Evolutionary conservation across 2,113 vertebrate species (phyloP).

Genomic region (Tychaedon coryphoeus): DNA sequence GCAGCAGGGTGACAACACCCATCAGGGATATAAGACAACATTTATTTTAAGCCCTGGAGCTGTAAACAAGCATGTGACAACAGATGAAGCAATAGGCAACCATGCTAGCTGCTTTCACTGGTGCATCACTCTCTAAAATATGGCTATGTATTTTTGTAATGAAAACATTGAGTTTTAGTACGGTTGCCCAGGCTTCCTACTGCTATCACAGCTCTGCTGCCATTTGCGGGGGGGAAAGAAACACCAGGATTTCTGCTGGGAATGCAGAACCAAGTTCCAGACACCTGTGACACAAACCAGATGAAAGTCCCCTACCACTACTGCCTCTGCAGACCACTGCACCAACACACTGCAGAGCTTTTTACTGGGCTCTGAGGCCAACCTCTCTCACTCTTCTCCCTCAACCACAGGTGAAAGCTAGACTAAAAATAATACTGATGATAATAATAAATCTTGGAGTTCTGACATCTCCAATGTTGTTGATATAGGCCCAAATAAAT

Average conservation of each 20-base stretch:
- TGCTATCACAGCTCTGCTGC: background rate
- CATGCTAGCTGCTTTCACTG: background rate
- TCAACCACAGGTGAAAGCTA: background rate
- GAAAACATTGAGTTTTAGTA: background rate
- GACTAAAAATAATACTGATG: background rate
- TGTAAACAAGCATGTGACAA: conserved; percentile 48
- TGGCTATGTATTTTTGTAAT: background rate
- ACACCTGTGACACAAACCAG: background rate
- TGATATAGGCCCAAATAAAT: background rate
- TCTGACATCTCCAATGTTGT: background rate
- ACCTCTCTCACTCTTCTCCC: background rate
- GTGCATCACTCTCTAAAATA: background rate
- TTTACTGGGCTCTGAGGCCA: background rate
- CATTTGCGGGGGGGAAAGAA: background rate
- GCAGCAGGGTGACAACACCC: background rate
- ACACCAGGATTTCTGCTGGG: background rate
- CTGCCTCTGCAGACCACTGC: background rate
- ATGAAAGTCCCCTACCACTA: background rate
- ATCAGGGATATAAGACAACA: background rate
- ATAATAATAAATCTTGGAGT: background rate
- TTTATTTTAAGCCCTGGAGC: conserved; percentile 32
- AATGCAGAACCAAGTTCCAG: background rate
- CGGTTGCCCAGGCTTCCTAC: background rate
- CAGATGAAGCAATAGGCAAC: conserved; percentile 2
- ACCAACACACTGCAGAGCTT: background rate